Evolutionary conservation across 2,888 invertebrate genomes (phyloP), one percentile per base, ranked within the genome.

Genomic region (Ischnura elegans): DNA sequence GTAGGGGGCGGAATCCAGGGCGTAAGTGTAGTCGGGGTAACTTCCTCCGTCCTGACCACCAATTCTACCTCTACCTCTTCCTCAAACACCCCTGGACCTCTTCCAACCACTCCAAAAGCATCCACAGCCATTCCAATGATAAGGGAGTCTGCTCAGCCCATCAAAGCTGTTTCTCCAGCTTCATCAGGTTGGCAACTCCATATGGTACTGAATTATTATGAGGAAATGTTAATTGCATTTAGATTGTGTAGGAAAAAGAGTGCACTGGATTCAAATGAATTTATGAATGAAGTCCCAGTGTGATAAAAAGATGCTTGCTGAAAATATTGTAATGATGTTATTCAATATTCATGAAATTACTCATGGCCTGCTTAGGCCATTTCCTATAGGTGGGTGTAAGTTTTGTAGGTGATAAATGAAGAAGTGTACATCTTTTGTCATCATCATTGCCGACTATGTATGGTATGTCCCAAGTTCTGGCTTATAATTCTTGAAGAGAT

Each of bases 151-250:
- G 61, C 90, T 66, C 90, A 90, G 90, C 55, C 90, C 90, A 90
- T 90, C 90, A 90, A 90, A 90, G 90, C 90, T 61, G 61, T 90
- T 90, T 94, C 94, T 29, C 94, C 94, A 51, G 94, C 93, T 19
- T 87, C 94, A 76, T 93, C 94, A 93, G 94, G 94, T 90, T 90
- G 90, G 90, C 90, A 90, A 90, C 90, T 90, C 90, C 90, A 90
- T 90, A 90, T 90, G 90, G 90, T 90, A 90, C 90, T 90, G 90
- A 61, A 90, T 90, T 36, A 61, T 66, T 51, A 43, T 66, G 45
- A 42, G 61, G 90, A 90, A 61, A 90, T 55, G 66, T 86, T 90
- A 43, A 66, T 90, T 29, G 43, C 90, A 61, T 66, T 21, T 61
- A 36, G 76, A 8, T 8, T 66, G n/a, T 61, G 61, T 90, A 21